Conservation (phyloP, 2,113 vertebrate species). For the Brachyistius frenatus region DNA sequence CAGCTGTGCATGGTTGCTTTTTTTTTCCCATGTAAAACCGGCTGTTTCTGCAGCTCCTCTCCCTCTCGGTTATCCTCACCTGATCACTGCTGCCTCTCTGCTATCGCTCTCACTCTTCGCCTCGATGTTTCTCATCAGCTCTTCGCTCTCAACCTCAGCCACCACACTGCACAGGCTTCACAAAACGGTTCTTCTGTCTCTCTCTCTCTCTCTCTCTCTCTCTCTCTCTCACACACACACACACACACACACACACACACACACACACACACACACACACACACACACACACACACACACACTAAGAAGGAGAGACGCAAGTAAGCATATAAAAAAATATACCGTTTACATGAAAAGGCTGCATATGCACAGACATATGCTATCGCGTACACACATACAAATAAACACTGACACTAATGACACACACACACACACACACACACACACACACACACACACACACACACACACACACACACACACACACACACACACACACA, state of each 20-base stretch:
- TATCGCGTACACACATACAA: conserved; percentile 15
- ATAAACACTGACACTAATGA: not conserved
- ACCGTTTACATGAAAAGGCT: conserved; percentile 27
- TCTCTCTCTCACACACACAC: conserved; percentile 35
- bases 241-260: not conserved
- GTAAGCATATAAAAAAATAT: conserved; percentile 28
- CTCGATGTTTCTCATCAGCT: conserved; percentile 63
- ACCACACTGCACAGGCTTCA: conserved; percentile 82
- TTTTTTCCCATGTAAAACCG: conserved; percentile 67
- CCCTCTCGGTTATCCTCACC: conserved; percentile 70
- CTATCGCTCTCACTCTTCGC: conserved; percentile 58
- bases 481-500: conserved; percentile 15
- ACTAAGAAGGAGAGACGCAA: conserved; percentile 4
- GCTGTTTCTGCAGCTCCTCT: conserved; percentile 72
- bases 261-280: conserved; percentile 24
- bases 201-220: conserved; percentile 73
- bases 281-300: conserved; percentile 6
- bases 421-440: conserved; percentile 7
- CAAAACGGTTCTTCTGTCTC: conserved; percentile 82
- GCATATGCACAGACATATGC: conserved; percentile 15
- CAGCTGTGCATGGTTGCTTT: conserved; percentile 76
- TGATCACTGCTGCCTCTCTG: conserved; percentile 65
- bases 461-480: not conserved
- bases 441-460: not conserved
- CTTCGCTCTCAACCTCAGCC: conserved; percentile 66